phyloP scores from a whole-genome alignment of 2,113 vertebrate species.

The Manacus vitellinus region DNA sequence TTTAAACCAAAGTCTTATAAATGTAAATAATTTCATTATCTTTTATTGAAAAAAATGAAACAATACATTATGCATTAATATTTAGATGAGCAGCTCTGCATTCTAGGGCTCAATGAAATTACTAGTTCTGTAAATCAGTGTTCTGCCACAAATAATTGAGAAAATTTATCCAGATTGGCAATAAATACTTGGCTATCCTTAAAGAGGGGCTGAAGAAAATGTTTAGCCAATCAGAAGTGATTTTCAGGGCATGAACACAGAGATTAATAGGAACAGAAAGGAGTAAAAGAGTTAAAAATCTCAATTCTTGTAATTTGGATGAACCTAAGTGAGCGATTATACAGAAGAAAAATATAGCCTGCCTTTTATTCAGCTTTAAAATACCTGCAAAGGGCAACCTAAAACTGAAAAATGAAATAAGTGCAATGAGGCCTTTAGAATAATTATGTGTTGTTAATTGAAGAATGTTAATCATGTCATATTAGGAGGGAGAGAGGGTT shows the following conservation, averaged over 20 bases:
- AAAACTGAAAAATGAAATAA: conserved; percentile 41
- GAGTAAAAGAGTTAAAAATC: background rate
- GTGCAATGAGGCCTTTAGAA: conserved; percentile 67
- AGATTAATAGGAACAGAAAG: background rate
- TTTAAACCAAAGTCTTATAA: background rate
- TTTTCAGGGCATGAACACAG: background rate
- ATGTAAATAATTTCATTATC: background rate
- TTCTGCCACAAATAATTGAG: background rate
- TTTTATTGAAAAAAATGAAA: background rate
- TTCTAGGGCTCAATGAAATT: background rate
- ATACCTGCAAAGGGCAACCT: conserved; percentile 62
- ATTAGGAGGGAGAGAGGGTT: conserved; percentile 85
- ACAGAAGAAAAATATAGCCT: background rate
- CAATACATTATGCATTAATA: background rate
- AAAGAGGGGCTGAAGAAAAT: background rate
- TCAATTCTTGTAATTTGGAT: background rate
- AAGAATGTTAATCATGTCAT: conserved; percentile 88
- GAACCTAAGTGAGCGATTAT: background rate
- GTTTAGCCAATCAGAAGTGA: background rate
- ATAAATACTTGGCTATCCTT: background rate
- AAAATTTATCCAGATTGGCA: background rate
- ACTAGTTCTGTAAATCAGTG: background rate
- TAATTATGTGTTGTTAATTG: conserved; percentile 84
- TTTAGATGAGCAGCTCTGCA: background rate
- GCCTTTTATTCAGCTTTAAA: background rate